These are phyloP conservation scores for Sebastes steindachneri DNA, from an alignment of 2,797 vertebrate genomes.

Conservation along the genomic window DNA sequence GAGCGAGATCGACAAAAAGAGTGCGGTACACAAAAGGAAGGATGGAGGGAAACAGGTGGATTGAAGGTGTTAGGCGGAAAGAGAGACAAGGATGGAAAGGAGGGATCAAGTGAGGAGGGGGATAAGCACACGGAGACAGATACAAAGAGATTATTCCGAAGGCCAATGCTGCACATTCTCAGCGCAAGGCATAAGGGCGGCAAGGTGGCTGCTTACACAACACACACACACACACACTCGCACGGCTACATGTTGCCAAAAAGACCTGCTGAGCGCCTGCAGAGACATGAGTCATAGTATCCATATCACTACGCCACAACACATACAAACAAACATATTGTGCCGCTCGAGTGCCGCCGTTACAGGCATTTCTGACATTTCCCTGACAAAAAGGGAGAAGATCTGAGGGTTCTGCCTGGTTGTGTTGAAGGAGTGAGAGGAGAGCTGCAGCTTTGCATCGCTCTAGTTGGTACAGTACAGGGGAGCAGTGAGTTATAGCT, in stretches of 20 bases:
- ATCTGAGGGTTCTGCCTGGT: slow-evolving; percentile 48
- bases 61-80: slow-evolving; percentile 65
- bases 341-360: slow-evolving; percentile 52
- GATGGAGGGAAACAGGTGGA: slow-evolving; percentile 73
- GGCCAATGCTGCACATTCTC: slow-evolving; percentile 48
- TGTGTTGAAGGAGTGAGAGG: slow-evolving; percentile 49
- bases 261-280: slow-evolving; percentile 65
- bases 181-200: slow-evolving; percentile 42
- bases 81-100: slow-evolving; percentile 68
- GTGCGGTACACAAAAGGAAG: slow-evolving; percentile 48
- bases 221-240: slow-evolving; percentile 3
- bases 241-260: slow-evolving; percentile 44
- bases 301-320: slow-evolving; percentile 66
- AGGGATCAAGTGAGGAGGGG: slow-evolving; percentile 53
- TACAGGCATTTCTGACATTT: slow-evolving; percentile 68
- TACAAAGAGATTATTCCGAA: slow-evolving; percentile 73
- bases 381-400: slow-evolving; percentile 52
- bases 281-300: slow-evolving; percentile 73
- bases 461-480: slow-evolving; percentile 60
- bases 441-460: slow-evolving; percentile 53
- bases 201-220: slow-evolving; percentile 64
- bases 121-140: slow-evolving; percentile 61
- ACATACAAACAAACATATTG: slow-evolving; percentile 73
- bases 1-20: slow-evolving; percentile 67
- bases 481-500: slow-evolving; percentile 55